A percentile compares a stretch with the other conserved stretches of the same genome.
phyloP scores from a whole-genome alignment of 2,113 vertebrate genomes.

The Telmatochromis brachygnathus region DNA sequence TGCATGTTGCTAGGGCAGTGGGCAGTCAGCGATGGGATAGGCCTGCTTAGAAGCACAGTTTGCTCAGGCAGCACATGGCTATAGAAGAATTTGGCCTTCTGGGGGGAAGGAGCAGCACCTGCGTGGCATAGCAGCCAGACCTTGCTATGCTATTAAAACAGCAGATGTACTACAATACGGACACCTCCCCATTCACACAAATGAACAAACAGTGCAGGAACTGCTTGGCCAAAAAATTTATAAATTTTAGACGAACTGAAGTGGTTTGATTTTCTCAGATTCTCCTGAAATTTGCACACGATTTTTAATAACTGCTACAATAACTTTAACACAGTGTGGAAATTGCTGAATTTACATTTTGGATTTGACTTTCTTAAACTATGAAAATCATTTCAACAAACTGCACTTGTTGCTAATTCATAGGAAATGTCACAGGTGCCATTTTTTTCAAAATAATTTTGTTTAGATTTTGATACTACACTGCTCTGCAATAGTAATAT shows the following conservation, averaged over 20 bases:
- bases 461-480: neutral
- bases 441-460: neutral
- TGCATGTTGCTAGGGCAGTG: constrained; percentile 76
- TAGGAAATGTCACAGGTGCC: neutral
- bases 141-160: neutral
- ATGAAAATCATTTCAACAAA: neutral
- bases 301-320: neutral
- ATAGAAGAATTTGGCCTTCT: constrained; percentile 63
- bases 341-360: neutral
- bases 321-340: neutral
- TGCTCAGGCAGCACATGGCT: constrained; percentile 63
- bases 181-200: neutral
- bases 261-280: neutral
- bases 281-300: neutral
- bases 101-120: constrained; percentile 50
- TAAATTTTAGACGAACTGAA: neutral
- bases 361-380: neutral
- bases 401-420: neutral
- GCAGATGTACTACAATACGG: constrained; percentile 48
- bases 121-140: constrained; percentile 10
- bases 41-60: constrained; percentile 21
- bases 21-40: constrained; percentile 72
- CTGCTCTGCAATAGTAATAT: neutral
- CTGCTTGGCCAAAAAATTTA: neutral
- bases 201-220: constrained; percentile 3